Percentiles rank a stretch among this genome's conserved stretches.
These are phyloP conservation scores for Ladona fulva DNA, from an alignment of 1,140 invertebrate species.

Conservation along the genomic window DNA sequence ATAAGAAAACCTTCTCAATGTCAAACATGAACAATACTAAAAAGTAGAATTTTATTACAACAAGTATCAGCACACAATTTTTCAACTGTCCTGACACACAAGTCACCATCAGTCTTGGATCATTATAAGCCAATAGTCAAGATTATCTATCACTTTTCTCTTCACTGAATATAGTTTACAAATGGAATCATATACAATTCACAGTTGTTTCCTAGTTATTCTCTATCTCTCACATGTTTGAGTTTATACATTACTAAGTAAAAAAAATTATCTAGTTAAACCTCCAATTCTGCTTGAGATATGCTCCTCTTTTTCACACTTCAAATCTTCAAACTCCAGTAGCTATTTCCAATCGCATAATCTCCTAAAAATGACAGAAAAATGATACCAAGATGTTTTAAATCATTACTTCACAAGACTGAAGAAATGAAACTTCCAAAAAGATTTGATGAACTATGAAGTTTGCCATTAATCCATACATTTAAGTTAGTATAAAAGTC, in stretches of 20 bases:
- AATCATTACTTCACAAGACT: background rate
- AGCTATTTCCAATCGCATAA: background rate
- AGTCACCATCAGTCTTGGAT: background rate
- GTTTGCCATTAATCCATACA: background rate
- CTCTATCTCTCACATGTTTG: background rate
- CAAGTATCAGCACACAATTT: background rate
- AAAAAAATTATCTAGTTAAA: background rate
- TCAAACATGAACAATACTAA: background rate
- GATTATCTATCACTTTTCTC: background rate
- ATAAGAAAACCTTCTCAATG: background rate
- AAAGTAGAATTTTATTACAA: background rate
- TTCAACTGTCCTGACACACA: background rate
- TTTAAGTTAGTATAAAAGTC: background rate
- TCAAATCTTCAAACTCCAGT: background rate
- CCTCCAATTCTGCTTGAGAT: background rate
- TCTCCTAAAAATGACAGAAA: background rate
- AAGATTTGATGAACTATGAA: background rate
- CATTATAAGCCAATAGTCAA: background rate
- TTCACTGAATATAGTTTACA: too few species aligned
- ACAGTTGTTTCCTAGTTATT: background rate
- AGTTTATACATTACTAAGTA: background rate
- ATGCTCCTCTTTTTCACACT: background rate
- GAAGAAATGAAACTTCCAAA: background rate
- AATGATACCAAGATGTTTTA: background rate
- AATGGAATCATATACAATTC: too few species aligned